Percentiles rank a stretch among this genome's conserved stretches.
phyloP scores from a whole-genome alignment of 2,113 vertebrate genomes.

The Syrmaticus mikado region DNA sequence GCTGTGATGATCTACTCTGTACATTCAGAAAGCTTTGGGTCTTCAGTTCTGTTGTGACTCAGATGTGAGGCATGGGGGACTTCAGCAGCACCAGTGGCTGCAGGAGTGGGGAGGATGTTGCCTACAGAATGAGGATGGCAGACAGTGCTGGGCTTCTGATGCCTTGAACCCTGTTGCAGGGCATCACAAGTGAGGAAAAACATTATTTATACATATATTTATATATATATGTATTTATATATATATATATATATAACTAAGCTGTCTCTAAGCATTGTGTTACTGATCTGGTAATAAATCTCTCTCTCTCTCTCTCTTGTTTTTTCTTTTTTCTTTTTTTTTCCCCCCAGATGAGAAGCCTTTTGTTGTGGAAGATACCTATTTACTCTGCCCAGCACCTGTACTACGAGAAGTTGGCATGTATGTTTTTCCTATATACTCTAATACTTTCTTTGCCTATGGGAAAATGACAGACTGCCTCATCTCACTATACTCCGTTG shows the following conservation, averaged over 20 bases:
- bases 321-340: conserved; percentile 42
- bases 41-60: background rate
- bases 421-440: conserved; percentile 77
- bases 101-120: background rate
- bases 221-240: no score
- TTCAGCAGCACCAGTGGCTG: background rate
- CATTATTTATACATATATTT: background rate
- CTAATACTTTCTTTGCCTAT: background rate
- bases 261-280: no score
- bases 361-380: conserved; percentile 92
- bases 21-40: background rate
- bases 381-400: conserved; percentile 94
- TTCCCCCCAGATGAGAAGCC: conserved; percentile 90
- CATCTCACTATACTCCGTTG: accelerated
- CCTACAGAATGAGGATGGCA: accelerated
- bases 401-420: conserved; percentile 93
- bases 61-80: accelerated
- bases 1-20: background rate
- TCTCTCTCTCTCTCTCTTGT: background rate
- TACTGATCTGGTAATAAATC: background rate
- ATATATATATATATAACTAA: background rate
- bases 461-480: background rate
- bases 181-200: accelerated
- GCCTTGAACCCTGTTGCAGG: background rate
- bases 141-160: accelerated